phyloP scores from a whole-genome alignment of 2,113 vertebrate species.

The Bolborhynchus lineola region DNA sequence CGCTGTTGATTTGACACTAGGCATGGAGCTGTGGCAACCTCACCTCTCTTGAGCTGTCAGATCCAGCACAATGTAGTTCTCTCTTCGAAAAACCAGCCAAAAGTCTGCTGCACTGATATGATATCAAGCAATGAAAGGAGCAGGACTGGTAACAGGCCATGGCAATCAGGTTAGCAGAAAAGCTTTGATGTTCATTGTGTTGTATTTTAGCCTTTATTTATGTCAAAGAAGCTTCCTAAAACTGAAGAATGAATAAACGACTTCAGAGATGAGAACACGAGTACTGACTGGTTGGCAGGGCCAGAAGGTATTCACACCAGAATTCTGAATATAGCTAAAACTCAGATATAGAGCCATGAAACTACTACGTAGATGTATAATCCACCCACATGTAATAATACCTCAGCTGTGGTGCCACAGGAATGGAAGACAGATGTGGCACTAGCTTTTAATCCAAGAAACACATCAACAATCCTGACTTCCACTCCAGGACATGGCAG shows the following conservation, averaged over 20 bases:
- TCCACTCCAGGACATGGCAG: background rate
- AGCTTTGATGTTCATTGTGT: background rate
- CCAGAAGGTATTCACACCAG: background rate
- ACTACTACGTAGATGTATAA: background rate
- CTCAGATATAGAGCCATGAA: background rate
- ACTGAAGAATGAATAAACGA: background rate
- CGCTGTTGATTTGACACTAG: background rate
- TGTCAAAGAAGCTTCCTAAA: background rate
- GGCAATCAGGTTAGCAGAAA: background rate
- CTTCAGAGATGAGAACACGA: background rate
- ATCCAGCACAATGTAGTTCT: background rate
- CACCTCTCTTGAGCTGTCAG: rapidly evolving
- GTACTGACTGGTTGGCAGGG: background rate
- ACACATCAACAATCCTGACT: background rate
- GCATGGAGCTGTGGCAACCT: background rate
- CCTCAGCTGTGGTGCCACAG: background rate
- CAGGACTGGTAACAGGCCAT: background rate
- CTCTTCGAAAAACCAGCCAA: background rate
- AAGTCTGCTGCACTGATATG: background rate
- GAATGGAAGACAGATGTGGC: background rate
- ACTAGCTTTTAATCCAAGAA: background rate
- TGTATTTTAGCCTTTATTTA: background rate
- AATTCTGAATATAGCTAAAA: background rate
- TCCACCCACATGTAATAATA: background rate
- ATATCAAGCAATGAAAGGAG: background rate